Percentiles rank a stretch among this genome's conserved stretches.
Conservation (phyloP, 2,113 vertebrate genomes). For the Macquaria australasica region DNA sequence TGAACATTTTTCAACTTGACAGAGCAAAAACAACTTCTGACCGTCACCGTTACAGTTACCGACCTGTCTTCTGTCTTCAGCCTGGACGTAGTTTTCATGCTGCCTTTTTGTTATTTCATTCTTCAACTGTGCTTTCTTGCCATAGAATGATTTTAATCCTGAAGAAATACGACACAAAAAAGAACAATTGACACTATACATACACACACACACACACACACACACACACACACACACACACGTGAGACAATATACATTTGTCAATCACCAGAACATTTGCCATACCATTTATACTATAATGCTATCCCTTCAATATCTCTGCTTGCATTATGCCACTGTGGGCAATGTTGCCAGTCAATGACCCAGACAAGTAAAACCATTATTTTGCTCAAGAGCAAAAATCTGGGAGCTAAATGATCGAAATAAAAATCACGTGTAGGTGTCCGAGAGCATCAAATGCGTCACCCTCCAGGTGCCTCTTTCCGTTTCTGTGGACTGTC, state of each 20-base stretch:
- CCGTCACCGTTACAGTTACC: conserved; percentile 29
- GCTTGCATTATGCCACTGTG: not conserved
- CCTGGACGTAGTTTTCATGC: conserved; percentile 78
- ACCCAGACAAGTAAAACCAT: too few relatives aligned
- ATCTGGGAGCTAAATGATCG: too few relatives aligned
- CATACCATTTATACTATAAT: not conserved
- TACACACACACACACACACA: too few relatives aligned
- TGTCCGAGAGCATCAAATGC: not conserved
- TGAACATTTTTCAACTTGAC: not conserved
- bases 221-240: too few relatives aligned
- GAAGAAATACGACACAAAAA: not conserved
- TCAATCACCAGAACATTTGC: not conserved
- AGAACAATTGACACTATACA: not conserved
- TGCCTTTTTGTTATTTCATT: conserved; percentile 79
- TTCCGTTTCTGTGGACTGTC: conserved; percentile 90
- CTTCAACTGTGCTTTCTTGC: conserved; percentile 81
- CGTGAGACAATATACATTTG: not conserved
- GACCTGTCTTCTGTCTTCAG: conserved; percentile 81
- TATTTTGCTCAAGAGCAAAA: too few relatives aligned
- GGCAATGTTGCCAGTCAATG: not conserved
- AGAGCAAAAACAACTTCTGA: not conserved
- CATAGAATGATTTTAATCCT: conserved; percentile 89
- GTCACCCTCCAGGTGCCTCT: conserved; percentile 89
- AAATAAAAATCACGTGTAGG: too few relatives aligned
- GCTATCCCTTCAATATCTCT: not conserved